Conservation (phyloP, 2,888 invertebrate species). For the Hemistola chrysoprasaria region DNA sequence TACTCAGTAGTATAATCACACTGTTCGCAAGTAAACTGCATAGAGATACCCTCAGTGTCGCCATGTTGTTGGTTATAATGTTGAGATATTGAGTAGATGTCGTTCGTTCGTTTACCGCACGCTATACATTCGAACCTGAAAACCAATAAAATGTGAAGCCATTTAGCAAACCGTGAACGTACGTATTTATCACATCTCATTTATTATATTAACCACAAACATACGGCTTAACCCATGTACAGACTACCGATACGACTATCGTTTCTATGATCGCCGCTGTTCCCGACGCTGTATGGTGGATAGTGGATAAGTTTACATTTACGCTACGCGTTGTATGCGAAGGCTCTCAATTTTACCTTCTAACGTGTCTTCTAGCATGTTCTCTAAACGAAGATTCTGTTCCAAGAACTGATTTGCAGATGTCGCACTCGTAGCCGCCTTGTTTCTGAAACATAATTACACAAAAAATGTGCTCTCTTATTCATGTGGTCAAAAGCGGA, state of each 20-base stretch:
- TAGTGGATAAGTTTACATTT: too few species aligned
- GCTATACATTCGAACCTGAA: constrained; percentile 54
- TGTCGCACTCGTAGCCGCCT: constrained; percentile 42
- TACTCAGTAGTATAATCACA: constrained; percentile 60
- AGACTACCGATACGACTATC: too few species aligned
- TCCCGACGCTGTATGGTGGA: too few species aligned
- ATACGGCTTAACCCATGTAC: too few species aligned
- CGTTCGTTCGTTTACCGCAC: constrained; percentile 52
- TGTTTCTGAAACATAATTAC: constrained; percentile 43
- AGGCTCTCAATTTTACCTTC: too few species aligned
- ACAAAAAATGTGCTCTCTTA: too few species aligned
- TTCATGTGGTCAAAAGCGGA: too few species aligned
- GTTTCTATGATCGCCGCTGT: too few species aligned
- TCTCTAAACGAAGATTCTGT: constrained; percentile 49
- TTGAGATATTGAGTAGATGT: constrained; percentile 47
- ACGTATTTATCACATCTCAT: too few species aligned
- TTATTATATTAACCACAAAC: too few species aligned
- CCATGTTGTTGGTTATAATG: constrained; percentile 59
- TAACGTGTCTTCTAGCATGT: constrained; percentile 55
- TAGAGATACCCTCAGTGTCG: constrained; percentile 27
- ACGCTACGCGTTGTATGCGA: too few species aligned
- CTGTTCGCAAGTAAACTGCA: constrained; percentile 44
- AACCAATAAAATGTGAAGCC: neutral
- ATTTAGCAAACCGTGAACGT: too few species aligned
- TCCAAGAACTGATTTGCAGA: constrained; percentile 58